phyloP scores from a whole-genome alignment of 2,113 vertebrate species.

The Corvus moneduloides region DNA sequence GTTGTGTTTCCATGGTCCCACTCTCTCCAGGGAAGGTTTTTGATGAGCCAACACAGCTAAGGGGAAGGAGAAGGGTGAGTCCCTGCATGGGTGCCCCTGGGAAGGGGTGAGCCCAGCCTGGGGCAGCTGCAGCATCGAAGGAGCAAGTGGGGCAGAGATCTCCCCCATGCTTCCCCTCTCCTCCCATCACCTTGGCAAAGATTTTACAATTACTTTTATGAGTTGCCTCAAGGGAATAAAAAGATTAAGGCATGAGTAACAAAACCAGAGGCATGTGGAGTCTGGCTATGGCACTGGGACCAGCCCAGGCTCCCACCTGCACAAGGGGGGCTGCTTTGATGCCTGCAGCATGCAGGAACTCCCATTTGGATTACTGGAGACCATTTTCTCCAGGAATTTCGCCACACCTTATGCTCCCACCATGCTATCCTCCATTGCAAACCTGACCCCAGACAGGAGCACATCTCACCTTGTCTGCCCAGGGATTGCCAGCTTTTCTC shows the following conservation, averaged over 20 bases:
- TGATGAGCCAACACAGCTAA: neutral
- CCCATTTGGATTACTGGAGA: neutral
- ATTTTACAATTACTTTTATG: neutral
- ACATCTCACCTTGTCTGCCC: fast-evolving
- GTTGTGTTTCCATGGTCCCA: neutral
- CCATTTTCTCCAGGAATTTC: neutral
- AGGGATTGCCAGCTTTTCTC: neutral
- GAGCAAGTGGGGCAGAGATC: neutral
- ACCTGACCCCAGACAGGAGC: neutral
- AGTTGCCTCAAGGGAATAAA: neutral
- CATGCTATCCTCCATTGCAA: neutral
- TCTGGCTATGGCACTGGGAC: fast-evolving
- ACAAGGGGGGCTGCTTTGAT: neutral
- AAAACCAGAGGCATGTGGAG: constrained; percentile 1
- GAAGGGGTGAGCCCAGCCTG: neutral
- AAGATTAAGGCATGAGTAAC: constrained; percentile 23
- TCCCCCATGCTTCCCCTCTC: neutral
- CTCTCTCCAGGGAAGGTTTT: neutral
- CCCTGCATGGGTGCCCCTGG: fast-evolving
- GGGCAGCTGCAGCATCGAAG: neutral
- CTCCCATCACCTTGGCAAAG: neutral
- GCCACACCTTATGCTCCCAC: neutral
- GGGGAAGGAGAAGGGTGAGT: neutral
- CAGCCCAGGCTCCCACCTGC: neutral
- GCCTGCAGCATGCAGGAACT: neutral